phyloP scores from a whole-genome alignment of 1,140 invertebrate species.

The Lanistes nyassanus region DNA sequence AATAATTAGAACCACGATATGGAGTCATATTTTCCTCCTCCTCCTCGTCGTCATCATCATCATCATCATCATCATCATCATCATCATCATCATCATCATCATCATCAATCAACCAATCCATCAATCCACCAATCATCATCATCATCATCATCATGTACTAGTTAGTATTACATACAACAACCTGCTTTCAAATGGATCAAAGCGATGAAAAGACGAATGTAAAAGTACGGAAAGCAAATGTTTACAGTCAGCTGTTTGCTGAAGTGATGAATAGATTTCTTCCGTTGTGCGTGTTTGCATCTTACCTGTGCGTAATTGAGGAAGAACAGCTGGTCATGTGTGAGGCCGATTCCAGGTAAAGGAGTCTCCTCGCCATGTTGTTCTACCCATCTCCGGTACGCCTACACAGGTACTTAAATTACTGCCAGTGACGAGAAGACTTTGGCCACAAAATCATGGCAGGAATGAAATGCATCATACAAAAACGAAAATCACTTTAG shows the following conservation, averaged over 20 bases:
- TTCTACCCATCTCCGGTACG: slow-evolving; percentile 56
- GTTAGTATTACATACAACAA: too few relatives aligned
- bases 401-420: slow-evolving; percentile 38
- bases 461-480: too few relatives aligned
- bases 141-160: background rate
- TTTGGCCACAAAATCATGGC: too few relatives aligned
- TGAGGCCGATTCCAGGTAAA: slow-evolving; percentile 70
- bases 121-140: slow-evolving; percentile 55
- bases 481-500: too few relatives aligned
- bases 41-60: background rate
- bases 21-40: background rate
- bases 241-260: too few relatives aligned
- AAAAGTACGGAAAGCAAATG: too few relatives aligned
- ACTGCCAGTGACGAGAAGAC: too few relatives aligned
- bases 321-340: slow-evolving; percentile 84
- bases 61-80: slow-evolving; percentile 62
- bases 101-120: slow-evolving; percentile 68
- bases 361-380: slow-evolving; percentile 56
- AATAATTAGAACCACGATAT: too few relatives aligned
- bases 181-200: too few relatives aligned
- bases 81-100: slow-evolving; percentile 78
- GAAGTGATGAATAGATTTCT: too few relatives aligned
- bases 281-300: background rate
- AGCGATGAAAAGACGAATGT: too few relatives aligned
- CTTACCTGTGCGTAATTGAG: slow-evolving; percentile 64